Evolutionary conservation across 2,797 vertebrate species (phyloP).

Genomic region (Anguilla obscura): DNA sequence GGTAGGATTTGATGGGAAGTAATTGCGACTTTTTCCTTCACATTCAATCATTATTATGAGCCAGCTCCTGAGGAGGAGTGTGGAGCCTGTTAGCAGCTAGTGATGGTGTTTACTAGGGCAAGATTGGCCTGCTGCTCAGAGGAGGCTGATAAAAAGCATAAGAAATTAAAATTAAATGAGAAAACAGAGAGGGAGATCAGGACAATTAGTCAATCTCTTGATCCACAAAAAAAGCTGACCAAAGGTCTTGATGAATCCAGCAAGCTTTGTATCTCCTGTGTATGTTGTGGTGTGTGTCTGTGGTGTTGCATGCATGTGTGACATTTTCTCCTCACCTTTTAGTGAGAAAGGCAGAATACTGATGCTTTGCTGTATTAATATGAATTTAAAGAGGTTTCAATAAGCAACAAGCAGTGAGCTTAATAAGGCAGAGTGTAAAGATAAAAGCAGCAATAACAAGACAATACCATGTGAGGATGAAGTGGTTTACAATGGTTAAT

Average conservation of each 20-base stretch:
- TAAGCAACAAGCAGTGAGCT: not conserved
- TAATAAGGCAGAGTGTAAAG: not conserved
- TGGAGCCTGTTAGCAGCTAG: not conserved
- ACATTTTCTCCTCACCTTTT: not conserved
- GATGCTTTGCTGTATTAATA: not conserved
- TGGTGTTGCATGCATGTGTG: not conserved
- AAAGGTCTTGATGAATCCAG: not conserved
- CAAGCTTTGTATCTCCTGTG: not conserved
- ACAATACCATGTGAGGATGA: not conserved
- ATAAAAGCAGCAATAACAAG: not conserved
- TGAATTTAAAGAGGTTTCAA: not conserved
- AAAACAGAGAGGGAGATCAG: not conserved
- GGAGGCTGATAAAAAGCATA: not conserved
- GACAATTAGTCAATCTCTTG: not conserved
- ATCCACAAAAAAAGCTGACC: not conserved
- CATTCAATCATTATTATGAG: conserved; percentile 23
- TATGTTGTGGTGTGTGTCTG: not conserved
- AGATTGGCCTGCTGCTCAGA: conserved; percentile 19
- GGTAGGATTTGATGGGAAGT: not conserved
- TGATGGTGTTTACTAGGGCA: not conserved
- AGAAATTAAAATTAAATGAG: not conserved
- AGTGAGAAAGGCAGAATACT: not conserved
- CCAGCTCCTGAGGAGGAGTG: not conserved
- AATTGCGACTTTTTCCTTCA: conserved; percentile 18
- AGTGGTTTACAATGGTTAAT: not conserved